These are phyloP conservation scores for Neodon shergylaensis DNA, from an alignment of 2,113 vertebrate species.

Conservation along the genomic window DNA sequence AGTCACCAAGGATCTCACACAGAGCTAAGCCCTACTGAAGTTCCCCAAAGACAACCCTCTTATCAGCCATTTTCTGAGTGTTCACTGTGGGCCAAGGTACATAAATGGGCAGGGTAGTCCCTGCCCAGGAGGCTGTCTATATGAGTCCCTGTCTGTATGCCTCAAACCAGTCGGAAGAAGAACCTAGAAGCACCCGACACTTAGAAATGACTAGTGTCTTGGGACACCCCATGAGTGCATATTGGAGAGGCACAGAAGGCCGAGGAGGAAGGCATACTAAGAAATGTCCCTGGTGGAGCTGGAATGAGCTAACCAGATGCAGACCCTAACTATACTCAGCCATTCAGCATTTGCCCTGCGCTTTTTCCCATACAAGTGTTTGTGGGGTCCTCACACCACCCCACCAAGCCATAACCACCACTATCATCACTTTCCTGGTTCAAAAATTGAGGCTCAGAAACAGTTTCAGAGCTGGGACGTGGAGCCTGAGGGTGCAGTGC, in stretches of 20 bases:
- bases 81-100: background rate
- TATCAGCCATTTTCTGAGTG: background rate
- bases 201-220: background rate
- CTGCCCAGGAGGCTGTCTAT: background rate
- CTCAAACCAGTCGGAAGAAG: background rate
- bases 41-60: background rate
- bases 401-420: background rate
- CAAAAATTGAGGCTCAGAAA: background rate
- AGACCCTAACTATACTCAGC: background rate
- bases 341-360: accelerated
- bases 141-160: background rate
- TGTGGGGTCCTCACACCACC: background rate
- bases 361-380: accelerated
- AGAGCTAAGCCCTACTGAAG: background rate
- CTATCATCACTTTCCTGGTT: background rate
- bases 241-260: background rate
- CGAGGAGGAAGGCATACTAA: no score
- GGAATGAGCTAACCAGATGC: background rate
- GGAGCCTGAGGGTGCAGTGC: background rate
- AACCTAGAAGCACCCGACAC: accelerated
- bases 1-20: background rate
- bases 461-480: background rate
- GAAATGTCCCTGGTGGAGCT: background rate
- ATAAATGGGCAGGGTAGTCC: background rate
- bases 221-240: accelerated